Evolutionary conservation across 2,888 invertebrate species (phyloP), one percentile per base, ranked within the genome.

Genomic region (Tupiocoris notatus): DNA sequence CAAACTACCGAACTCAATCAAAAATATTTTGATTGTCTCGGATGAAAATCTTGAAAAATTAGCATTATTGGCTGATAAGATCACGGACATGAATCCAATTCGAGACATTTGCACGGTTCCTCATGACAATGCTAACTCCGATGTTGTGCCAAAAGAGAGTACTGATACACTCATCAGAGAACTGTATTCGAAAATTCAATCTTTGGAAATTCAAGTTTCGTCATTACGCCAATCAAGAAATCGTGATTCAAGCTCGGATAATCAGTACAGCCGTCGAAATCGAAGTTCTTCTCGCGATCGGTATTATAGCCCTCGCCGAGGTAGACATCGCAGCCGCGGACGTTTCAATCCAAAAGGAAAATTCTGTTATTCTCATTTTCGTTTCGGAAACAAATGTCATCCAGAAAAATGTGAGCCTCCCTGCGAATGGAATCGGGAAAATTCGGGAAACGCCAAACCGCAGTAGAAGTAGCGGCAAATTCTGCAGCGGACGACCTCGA

Each of bases 351-450:
- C 65, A 1, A 56, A 56, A 9, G 75, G 75, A 1, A 67, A 20
- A 25, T 75, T 17, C n/a, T 73, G 63, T 25, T 73, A 1, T 22
- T 20, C 18, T 20, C 73, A 73, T 64, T 73, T 73, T 57, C 59
- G 57, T 2, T 75, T 21, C 24, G 66, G 66, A n/a, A 23, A 54
- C 16, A 75, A 23, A n/a, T 75, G 66, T 22, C 9, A 75, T 9
- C 56, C 65, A 12, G 75, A 68, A 21, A 75, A 75, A 75, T 75
- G 75, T 67, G 56, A 39, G 0, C 57, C 65, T 24, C 57, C 65
- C 7, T 75, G 75, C 24, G 17, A 23, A 6, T 75, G 57, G 75
- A 67, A 75, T 0, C 17, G 23, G 39, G 68, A 23, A 22, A 59
- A 76, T 21, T 67, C 25, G n/a, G 61, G 2, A 61, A 61, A 61